Evolutionary conservation across 2,797 vertebrate genomes (phyloP).

Genomic region (Natrix natrix): DNA sequence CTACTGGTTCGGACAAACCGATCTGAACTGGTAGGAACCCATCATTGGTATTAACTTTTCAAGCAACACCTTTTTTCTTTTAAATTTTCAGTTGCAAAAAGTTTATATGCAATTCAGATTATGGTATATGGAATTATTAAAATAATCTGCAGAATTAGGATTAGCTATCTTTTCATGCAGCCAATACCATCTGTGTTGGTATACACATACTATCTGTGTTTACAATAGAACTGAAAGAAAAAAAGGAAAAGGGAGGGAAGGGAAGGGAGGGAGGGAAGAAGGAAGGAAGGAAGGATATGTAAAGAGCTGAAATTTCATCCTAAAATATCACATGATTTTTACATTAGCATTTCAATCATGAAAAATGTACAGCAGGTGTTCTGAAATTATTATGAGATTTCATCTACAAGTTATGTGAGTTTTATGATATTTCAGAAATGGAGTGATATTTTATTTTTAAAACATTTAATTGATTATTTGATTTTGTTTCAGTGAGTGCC

Average conservation of each 20-base stretch:
- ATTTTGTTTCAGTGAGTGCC: not conserved
- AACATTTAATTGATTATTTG: not conserved
- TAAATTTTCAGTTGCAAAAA: not conserved
- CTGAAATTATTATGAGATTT: not conserved
- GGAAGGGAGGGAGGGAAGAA: not conserved
- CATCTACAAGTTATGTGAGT: not conserved
- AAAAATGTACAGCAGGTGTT: not conserved
- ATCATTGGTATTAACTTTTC: slow-evolving; percentile 52
- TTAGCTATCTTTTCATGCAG: not conserved
- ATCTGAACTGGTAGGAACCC: no score
- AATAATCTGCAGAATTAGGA: not conserved
- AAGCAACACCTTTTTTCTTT: not conserved
- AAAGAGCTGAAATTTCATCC: not conserved
- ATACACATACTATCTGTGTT: not conserved
- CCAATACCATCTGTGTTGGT: not conserved
- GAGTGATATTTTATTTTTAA: not conserved
- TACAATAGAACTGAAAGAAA: not conserved
- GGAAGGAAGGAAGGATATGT: not conserved
- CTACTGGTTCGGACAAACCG: no score
- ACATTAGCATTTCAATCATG: not conserved
- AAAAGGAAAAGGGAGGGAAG: not conserved
- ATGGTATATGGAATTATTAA: not conserved
- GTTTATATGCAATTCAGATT: not conserved
- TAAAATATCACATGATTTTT: not conserved
- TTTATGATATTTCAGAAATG: not conserved